A percentile compares a stretch with the other conserved stretches of the same genome.
Conservation (phyloP, 2,888 invertebrate species). For the Calameuta pallipes region DNA sequence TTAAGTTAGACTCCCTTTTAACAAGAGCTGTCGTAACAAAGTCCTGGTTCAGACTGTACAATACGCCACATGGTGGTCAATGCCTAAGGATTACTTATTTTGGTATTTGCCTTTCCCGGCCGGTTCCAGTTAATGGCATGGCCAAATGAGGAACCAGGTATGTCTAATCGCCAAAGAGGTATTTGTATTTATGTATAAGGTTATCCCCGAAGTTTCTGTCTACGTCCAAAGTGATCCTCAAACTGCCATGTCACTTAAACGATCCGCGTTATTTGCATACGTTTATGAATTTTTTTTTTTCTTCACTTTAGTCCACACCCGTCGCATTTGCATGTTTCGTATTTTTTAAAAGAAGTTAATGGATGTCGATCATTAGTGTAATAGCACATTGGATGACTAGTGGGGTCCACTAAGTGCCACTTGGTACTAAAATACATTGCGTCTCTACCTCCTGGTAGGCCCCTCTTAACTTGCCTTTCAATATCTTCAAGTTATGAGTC, state of each 20-base stretch:
- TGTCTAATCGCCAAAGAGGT: not conserved
- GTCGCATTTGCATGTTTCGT: conserved; percentile 19
- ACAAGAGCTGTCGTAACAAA: not conserved
- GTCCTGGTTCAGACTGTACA: not conserved
- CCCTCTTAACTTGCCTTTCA: not conserved
- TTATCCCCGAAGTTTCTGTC: not conserved
- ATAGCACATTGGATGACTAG: conserved; percentile 22
- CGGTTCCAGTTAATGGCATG: not conserved
- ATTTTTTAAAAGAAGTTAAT: conserved; percentile 35
- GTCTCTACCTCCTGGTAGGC: not conserved
- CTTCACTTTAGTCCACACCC: conserved; percentile 28
- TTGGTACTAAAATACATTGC: conserved; percentile 12
- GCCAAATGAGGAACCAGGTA: not conserved
- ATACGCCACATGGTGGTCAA: not conserved
- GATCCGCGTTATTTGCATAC: conserved; percentile 40
- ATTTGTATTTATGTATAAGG: conserved; percentile 1
- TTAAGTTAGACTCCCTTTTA: not conserved
- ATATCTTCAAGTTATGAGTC: not conserved
- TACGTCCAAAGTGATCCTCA: not conserved
- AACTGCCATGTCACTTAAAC: conserved; percentile 32
- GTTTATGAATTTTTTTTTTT: conserved; percentile 37
- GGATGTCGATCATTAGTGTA: conserved; percentile 49
- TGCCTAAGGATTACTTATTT: not conserved
- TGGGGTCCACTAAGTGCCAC: conserved; percentile 20
- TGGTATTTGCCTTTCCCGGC: not conserved